These are phyloP conservation scores for Cinclus cinclus DNA, from an alignment of 2,113 vertebrate genomes.

Conservation along the genomic window DNA sequence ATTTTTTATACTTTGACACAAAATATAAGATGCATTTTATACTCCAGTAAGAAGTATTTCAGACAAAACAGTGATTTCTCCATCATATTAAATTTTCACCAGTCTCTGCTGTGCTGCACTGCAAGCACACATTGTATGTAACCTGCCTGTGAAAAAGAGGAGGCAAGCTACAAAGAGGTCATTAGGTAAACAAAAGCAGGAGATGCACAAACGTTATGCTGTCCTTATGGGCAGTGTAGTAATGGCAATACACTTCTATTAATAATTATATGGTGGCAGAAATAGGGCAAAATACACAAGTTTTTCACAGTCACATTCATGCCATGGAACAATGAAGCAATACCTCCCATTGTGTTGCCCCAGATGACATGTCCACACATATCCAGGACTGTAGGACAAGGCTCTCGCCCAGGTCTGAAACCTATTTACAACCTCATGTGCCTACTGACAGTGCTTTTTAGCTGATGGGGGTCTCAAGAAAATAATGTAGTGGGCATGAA, in stretches of 20 bases:
- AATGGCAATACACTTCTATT: background rate
- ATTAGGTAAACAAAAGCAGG: background rate
- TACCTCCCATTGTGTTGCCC: background rate
- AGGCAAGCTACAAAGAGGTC: background rate
- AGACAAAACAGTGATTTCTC: background rate
- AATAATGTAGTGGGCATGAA: background rate
- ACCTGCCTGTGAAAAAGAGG: background rate
- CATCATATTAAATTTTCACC: background rate
- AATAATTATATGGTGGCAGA: background rate
- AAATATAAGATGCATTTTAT: background rate
- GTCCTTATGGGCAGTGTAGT: background rate
- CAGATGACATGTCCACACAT: background rate
- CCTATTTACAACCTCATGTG: background rate
- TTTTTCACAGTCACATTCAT: background rate
- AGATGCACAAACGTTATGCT: background rate
- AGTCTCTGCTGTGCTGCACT: background rate
- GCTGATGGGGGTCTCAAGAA: background rate
- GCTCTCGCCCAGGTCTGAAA: background rate
- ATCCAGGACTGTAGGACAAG: rapidly evolving
- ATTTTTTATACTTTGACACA: background rate
- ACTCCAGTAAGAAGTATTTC: background rate
- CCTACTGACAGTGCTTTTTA: background rate
- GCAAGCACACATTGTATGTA: background rate
- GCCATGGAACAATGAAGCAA: background rate
- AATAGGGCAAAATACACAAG: background rate